Evolutionary conservation across 2,888 invertebrate genomes (phyloP).

Genomic region (Morpho achilles): DNA sequence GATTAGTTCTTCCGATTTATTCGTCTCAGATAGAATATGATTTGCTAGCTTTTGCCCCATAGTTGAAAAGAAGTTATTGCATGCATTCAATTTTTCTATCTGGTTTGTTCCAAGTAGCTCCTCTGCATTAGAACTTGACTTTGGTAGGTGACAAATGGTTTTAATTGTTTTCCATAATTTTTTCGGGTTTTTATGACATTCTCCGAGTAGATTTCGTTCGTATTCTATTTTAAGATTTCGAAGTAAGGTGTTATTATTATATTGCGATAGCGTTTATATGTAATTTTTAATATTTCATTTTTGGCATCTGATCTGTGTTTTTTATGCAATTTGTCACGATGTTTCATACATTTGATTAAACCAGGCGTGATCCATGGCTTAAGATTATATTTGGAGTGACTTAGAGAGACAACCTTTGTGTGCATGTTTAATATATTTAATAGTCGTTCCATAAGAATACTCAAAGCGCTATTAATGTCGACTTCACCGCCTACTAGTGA

Average conservation of each 20-base stretch:
- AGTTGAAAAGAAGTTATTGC: too few relatives aligned
- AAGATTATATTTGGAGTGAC: conserved; percentile 6
- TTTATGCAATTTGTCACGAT: conserved; percentile 6
- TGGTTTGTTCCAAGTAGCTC: too few relatives aligned
- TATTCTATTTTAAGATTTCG: conserved; percentile 1
- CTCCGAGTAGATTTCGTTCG: conserved; percentile 22
- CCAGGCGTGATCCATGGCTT: too few relatives aligned
- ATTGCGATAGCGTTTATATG: conserved; percentile 13
- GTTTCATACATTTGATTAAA: conserved; percentile 1
- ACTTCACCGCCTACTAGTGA: neutral
- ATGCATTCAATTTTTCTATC: too few relatives aligned
- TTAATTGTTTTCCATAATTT: conserved; percentile 23
- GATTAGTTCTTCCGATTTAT: neutral
- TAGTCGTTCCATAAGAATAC: neutral
- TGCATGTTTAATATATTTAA: conserved; percentile 1
- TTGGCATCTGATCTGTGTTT: conserved; percentile 1
- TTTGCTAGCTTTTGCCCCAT: conserved; percentile 10
- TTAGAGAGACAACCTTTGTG: neutral
- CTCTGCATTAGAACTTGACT: too few relatives aligned
- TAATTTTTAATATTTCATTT: conserved; percentile 6
- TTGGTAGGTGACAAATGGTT: conserved; percentile 13
- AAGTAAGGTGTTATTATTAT: conserved; percentile 2
- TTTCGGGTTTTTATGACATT: conserved; percentile 20
- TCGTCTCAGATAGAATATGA: neutral
- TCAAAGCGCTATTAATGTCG: conserved; percentile 1